Conservation (phyloP, 2,113 vertebrate genomes). For the Pampusana beccarii region DNA sequence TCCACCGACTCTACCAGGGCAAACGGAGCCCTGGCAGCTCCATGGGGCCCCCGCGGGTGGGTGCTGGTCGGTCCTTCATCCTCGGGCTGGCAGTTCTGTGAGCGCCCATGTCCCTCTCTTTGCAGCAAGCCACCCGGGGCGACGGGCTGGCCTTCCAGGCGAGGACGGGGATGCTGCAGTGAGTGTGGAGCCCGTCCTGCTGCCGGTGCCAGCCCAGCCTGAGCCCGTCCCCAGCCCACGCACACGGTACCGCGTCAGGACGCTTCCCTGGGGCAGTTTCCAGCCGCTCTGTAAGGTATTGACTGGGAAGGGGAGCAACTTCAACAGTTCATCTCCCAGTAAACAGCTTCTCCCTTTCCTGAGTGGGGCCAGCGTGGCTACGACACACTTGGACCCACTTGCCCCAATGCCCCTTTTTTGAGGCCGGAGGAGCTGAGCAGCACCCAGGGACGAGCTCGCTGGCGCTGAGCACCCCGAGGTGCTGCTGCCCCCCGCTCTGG, state of each 20-base stretch:
- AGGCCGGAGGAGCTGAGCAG: neutral
- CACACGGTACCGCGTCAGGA: neutral
- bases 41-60: accelerated
- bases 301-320: neutral
- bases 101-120: neutral
- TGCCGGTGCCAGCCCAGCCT: neutral
- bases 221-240: neutral
- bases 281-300: neutral
- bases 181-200: neutral
- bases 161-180: conserved; percentile 79
- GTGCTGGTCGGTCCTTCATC: neutral
- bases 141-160: conserved; percentile 90
- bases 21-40: neutral
- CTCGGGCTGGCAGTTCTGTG: neutral
- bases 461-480: neutral
- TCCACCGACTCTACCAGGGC: accelerated
- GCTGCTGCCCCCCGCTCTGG: neutral
- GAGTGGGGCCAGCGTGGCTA: neutral
- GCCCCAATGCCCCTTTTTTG: accelerated
- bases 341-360: neutral
- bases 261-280: neutral
- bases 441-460: accelerated
- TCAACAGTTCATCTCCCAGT: neutral
- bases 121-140: conserved; percentile 87
- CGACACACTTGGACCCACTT: neutral